A percentile compares a stretch with the other conserved stretches of the same genome.
phyloP scores from a whole-genome alignment of 1,140 invertebrate species.

The Heliconius himera region DNA sequence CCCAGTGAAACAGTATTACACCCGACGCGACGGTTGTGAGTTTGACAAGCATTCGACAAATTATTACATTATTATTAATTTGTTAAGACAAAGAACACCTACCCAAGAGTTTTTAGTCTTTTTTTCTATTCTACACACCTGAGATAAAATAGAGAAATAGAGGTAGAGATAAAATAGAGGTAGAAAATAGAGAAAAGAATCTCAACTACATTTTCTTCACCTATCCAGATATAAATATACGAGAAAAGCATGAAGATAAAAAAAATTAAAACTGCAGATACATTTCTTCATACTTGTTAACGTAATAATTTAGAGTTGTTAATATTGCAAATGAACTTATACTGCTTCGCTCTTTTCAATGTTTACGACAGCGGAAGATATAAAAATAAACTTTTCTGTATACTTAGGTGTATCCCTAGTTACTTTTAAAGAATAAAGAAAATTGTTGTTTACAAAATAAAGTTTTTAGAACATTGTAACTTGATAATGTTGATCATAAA shows the following conservation, averaged over 20 bases:
- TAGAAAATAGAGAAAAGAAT: background rate
- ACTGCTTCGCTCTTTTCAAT: constrained; percentile 2
- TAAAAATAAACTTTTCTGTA: constrained; percentile 18
- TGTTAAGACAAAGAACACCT: no score
- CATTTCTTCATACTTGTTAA: background rate
- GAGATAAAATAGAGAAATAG: background rate
- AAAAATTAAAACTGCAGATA: background rate
- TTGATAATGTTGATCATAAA: background rate
- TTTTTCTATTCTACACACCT: no score
- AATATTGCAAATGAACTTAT: background rate
- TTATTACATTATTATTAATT: no score
- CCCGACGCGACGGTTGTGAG: no score
- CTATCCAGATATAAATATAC: background rate
- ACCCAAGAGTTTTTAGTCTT: no score
- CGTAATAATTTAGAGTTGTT: background rate
- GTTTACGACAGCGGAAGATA: background rate
- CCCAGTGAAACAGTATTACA: no score
- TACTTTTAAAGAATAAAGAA: background rate
- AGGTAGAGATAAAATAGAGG: no score
- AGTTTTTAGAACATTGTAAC: background rate
- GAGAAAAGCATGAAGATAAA: background rate
- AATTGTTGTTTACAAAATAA: background rate
- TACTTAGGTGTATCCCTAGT: background rate
- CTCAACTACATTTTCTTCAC: background rate
- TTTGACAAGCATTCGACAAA: no score